Evolutionary conservation across 2,113 vertebrate genomes (phyloP), one percentile per base, ranked within the genome.

Genomic region (Gnathochromis pfefferi): DNA sequence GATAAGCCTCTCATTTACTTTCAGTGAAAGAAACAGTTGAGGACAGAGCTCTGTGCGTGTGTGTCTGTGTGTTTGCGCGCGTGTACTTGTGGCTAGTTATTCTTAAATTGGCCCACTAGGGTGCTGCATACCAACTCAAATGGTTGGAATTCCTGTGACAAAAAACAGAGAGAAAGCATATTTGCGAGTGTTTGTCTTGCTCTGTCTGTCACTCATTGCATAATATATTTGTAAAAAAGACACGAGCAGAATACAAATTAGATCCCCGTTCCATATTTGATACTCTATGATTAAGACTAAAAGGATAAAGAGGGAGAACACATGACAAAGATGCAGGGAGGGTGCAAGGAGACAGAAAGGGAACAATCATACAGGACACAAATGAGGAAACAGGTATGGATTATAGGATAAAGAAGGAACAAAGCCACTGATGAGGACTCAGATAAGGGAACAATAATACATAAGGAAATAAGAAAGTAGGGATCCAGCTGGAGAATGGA

Each of bases 111-210:
- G 80, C 86, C 16, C 17, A 14, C 42, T 70, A 35, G 90, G 82
- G 85, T 84, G 90, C 89, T 28, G 40, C 94, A 92, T 90, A 82
- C 91, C 91, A 82, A 87, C 78, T 6, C 33, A 80, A 80, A 91
- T 93, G 79, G 80, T 84, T 92, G 57, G 87, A 90, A 93, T 95
- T 93, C 92, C 92, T 93, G 65, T 7, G 75, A 88, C 88, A 89
- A 84, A 83, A 91, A 84, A 58, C 31, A 21, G 28, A 80, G 49
- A 33, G 57, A 35, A 40, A 38, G 53, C 7, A 55, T 47, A 40
- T 84, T 49, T 26, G 35, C 13, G n/a, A 19, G 35, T 8, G 38
- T 82, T 28, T 19, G 65, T 45, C 65, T 35, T 31, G 28, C 31
- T 53, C 6, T 33, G 47, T 83, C 80, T 90, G 78, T 68, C 78